phyloP scores from a whole-genome alignment of 2,113 vertebrate genomes.

The Drymodes brunneopygia region DNA sequence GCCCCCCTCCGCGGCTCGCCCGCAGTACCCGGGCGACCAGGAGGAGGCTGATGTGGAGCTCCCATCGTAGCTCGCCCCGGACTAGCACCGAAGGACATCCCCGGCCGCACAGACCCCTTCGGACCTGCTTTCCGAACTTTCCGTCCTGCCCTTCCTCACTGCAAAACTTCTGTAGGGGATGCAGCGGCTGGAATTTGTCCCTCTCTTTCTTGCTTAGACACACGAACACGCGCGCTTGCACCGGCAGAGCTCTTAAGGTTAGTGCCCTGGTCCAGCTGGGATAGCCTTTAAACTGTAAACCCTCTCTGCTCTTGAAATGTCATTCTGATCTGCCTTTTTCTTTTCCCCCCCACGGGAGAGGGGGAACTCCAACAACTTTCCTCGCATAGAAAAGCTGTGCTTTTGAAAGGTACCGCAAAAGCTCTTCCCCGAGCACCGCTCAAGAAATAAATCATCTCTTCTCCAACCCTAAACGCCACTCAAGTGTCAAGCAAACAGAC shows the following conservation, averaged over 20 bases:
- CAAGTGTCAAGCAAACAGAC: not conserved
- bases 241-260: not conserved
- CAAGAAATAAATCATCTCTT: not conserved
- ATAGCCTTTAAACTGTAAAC: not conserved
- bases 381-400: not conserved
- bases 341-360: fast-evolving
- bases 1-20: no score
- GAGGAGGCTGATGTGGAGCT: not conserved
- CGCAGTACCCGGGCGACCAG: no score
- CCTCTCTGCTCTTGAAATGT: not conserved
- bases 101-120: not conserved
- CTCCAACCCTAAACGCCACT: not conserved
- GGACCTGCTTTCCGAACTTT: not conserved
- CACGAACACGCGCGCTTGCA: not conserved
- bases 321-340: not conserved
- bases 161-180: not conserved
- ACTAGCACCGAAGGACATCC: no score
- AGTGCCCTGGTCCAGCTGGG: not conserved
- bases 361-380: not conserved
- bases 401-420: not conserved
- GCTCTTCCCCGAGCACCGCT: not conserved
- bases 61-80: fast-evolving
- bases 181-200: not conserved
- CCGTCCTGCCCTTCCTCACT: not conserved
- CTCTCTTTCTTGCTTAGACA: not conserved